phyloP scores from a whole-genome alignment of 2,797 vertebrate species.

The Mallotus villosus region DNA sequence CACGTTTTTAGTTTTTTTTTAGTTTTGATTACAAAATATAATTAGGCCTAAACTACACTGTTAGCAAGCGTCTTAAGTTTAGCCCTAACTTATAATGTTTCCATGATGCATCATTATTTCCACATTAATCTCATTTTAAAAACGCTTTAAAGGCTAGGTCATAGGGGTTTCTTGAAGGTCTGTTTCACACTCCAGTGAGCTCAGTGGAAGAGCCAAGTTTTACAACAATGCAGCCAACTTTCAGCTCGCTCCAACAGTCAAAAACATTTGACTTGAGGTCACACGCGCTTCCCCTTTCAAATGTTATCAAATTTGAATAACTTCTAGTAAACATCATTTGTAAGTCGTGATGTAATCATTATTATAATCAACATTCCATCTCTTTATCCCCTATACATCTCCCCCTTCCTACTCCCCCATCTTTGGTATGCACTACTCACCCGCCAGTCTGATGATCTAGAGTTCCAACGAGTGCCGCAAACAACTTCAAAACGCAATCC shows the following conservation, averaged over 20 bases:
- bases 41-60: not conserved
- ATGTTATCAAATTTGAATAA: conserved; percentile 50
- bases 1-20: too few relatives aligned
- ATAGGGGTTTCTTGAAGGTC: conserved; percentile 42
- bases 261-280: conserved; percentile 58
- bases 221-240: conserved; percentile 69
- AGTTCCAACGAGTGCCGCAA: conserved; percentile 72
- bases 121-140: conserved; percentile 30
- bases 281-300: conserved; percentile 49
- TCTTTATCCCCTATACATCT: conserved; percentile 45
- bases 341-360: conserved; percentile 51
- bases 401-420: conserved; percentile 40
- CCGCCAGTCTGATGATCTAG: conserved; percentile 80
- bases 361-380: conserved; percentile 49
- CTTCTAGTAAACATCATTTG: conserved; percentile 36
- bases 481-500: conserved; percentile 75
- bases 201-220: conserved; percentile 49
- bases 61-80: not conserved
- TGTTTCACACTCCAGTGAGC: conserved; percentile 26
- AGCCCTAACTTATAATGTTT: not conserved
- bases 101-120: conserved; percentile 13
- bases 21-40: not conserved
- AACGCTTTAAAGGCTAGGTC: conserved; percentile 36
- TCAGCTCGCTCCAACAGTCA: conserved; percentile 31
- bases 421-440: conserved; percentile 70